Evolutionary conservation across 2,888 invertebrate species (phyloP), one percentile per base, ranked within the genome.

Genomic region (Xestia rhomboidea): DNA sequence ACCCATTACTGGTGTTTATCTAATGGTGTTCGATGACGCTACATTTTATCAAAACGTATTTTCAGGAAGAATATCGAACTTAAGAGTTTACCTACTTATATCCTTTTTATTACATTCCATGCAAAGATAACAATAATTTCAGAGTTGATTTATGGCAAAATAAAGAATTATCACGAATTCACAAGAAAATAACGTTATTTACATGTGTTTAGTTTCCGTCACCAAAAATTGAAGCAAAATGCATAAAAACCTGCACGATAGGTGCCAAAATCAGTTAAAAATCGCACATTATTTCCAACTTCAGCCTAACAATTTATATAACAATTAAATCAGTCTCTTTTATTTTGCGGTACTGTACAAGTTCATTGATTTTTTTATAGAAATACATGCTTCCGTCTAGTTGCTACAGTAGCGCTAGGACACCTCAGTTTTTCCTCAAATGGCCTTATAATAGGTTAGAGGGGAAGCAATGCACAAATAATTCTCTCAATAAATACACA

Each of bases 171-270:
- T 73, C 63, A 73, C 46, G 30, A 63, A 21, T 49, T 73, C 46
- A 73, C 44, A 73, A 46, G 6, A 49, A 34, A 44, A 79, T 24
- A 77, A 81, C 18, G 18, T 74, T 82, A 75, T 66, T 49, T n/a
- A 74, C 54, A 73, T 4, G n/a, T 57, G 49, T 41, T 66, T 64
- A 75, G 54, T 64, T 57, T 41, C 64, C 54, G 15, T 66, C 41
- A 75, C 82, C 49, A 57, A 64, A 71, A 54, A 24, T 64, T 54
- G 4, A 54, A 73, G 13, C 10, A 63, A 46, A 73, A n/a, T 44
- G 27, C 44, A 51, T 34, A 62, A 27, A 57, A 41, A 64, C 49
- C 8, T 67, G n/a, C 38, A 60, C 6, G 54, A n/a, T 64, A 73
- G 51, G 30, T 73, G 73, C 30, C 44, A 81, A 81, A 63, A 49